Evolutionary conservation across 2,888 invertebrate species (phyloP), one percentile per base, ranked within the genome.

Genomic region (Gonocerus acuteangulatus): DNA sequence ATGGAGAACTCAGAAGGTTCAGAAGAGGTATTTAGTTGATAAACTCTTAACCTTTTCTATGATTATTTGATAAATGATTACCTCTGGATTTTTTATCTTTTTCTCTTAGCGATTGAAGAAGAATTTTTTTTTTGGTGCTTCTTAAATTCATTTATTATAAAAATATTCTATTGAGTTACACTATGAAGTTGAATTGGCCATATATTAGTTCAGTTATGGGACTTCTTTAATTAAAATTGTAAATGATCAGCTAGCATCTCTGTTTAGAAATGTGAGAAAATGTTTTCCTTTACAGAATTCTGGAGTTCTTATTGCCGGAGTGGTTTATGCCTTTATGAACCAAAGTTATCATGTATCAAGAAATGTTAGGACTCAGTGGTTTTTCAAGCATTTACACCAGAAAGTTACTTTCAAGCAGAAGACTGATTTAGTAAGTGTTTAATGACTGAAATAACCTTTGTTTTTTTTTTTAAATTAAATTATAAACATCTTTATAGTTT

Each of bases 351-450:
- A 86, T 21, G 82, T 88, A 62, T 87, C 87, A 3, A 77, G 87
- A 67, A 85, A 86, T 71, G 78, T 83, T 16, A 77, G 88, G 68
- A 82, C 86, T 18, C 82, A 85, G 69, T 89, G 89, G 89, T 82
- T 84, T 70, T 77, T 89, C 62, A 80, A 82, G 66, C 81, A 84
- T 72, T 72, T 87, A 63, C 83, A 85, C 69, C 78, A 78, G 48
- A 74, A 78, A 23, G 74, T 86, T 52, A 73, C 73, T 48, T 76
- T 83, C 63, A 19, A 27, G 3, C 22, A n/a, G 6, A 48, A 27
- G 15, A 11, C 34, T 23, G 56, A 54, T 34, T 45, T 54, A 45
- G 48, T 56, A 34, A 22, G 51, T 60, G 44, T 16, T 19, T 15
- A 16, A 11, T 32, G 13, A 1, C 2, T 7, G 11, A 16, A 16